These are phyloP conservation scores for Tyria jacobaeae DNA, from an alignment of 2,888 invertebrate species.

Conservation along the genomic window DNA sequence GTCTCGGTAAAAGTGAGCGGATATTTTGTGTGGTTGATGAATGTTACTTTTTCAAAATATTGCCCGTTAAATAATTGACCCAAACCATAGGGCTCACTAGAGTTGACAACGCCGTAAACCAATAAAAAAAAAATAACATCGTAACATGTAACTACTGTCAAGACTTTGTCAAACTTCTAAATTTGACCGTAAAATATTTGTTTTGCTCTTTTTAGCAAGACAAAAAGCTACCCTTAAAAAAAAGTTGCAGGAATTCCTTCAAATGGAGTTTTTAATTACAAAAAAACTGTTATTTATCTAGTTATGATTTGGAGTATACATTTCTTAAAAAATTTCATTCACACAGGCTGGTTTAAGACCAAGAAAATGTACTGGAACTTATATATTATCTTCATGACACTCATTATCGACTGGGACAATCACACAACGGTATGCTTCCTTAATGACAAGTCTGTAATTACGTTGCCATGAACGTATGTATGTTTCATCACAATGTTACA, in stretches of 20 bases:
- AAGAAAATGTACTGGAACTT: slow-evolving; percentile 66
- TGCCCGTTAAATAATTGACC: neutral
- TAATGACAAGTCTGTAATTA: slow-evolving; percentile 63
- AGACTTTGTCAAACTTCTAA: slow-evolving; percentile 32
- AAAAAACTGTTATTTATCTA: slow-evolving; percentile 3
- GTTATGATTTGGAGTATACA: slow-evolving; percentile 15
- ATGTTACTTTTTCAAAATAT: neutral
- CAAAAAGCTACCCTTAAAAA: slow-evolving; percentile 39
- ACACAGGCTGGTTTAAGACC: slow-evolving; percentile 52
- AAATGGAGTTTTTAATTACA: slow-evolving; percentile 1
- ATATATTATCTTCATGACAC: slow-evolving; percentile 56
- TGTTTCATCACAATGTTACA: neutral
- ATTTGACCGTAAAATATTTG: slow-evolving; percentile 31
- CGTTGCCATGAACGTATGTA: slow-evolving; percentile 4
- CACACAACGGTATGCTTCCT: slow-evolving; percentile 53
- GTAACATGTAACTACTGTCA: slow-evolving; percentile 5
- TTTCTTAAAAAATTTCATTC: slow-evolving; percentile 59
- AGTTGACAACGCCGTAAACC: slow-evolving; percentile 1
- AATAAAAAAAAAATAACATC: slow-evolving; percentile 7
- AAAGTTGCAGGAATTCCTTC: slow-evolving; percentile 22
- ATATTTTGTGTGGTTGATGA: no score
- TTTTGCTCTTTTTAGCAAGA: slow-evolving; percentile 27
- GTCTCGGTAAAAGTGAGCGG: no score
- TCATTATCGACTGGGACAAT: slow-evolving; percentile 58
- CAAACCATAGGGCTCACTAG: neutral